Base-by-base conservation (phyloP, 2,113 vertebrate species). In the Centrocercus urophasianus region DNA sequence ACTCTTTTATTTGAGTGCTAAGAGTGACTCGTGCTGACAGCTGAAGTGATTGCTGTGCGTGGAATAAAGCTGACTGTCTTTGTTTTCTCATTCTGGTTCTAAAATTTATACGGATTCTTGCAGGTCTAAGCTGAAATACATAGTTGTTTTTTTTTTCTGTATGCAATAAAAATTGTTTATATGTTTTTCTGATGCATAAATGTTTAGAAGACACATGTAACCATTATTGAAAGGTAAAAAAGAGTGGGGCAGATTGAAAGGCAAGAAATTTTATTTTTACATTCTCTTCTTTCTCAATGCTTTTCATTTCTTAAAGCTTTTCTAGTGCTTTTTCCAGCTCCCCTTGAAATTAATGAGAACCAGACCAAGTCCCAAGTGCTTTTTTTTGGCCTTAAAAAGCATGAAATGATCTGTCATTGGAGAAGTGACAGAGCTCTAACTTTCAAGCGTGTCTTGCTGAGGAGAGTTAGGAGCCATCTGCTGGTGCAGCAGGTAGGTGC, bases 161-260 rank as follows among this genome's bases (percentile, higher is more conserved):
- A 8, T 82, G 84, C 92, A 61, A 89, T 97, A 96, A 96, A 95
- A 95, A 92, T 95, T 73, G 52, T 96, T 96, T 96, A 95, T 95
- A 77, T 92, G 73, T 83, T 86, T 92, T 95, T 76, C 90, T 92
- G 95, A 47, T 93, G 66, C 79, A 92, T 89, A 86, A 90, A 84
- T 75, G 76, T 82, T 70, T 91, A 88, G 64, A 95, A 87, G 74
- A 90, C 69, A 57, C 48, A 42, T 69, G 38, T 86, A 81, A 86
- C 70, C 24, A 24, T 80, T 94, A 95, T 7, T 81, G 81, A 92
- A 89, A 95, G 73, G 90, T 94, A 76, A 86, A 93, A 93, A 81
- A 80, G 60, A 96, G 89, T 21, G 52, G 50, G 61, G 59, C 83
- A 92, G 69, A 81, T 93, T 83, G 73, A 57, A 38, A 92, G 56